Evolutionary conservation across 2,888 invertebrate species (phyloP).

Genomic region (Saturnia japonica): DNA sequence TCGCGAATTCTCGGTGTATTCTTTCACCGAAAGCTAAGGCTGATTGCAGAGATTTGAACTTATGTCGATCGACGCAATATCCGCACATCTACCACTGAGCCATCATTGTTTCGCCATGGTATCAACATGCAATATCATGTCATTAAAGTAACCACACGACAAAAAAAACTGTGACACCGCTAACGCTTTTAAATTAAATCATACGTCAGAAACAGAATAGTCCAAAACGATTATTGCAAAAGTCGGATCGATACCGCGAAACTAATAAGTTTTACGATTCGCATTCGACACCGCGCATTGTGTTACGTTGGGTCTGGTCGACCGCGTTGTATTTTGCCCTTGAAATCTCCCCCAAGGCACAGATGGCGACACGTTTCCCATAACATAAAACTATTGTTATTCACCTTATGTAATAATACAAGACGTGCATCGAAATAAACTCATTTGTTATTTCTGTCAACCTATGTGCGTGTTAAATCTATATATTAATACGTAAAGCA

Average conservation of each 20-base stretch:
- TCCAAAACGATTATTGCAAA: conserved; percentile 45
- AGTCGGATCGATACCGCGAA: conserved; percentile 60
- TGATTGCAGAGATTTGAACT: no score
- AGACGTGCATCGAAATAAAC: conserved; percentile 3
- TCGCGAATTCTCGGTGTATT: no score
- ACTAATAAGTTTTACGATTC: conserved; percentile 62
- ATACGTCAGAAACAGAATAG: conserved; percentile 17
- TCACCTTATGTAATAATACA: conserved; percentile 19
- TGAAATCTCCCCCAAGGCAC: conserved; percentile 17
- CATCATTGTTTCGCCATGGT: no score
- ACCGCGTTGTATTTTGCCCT: conserved; percentile 19
- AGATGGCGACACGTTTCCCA: conserved; percentile 18
- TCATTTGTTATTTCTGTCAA: background rate
- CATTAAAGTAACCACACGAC: no score
- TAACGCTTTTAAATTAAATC: conserved; percentile 27
- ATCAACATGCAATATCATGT: no score
- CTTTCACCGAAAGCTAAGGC: no score
- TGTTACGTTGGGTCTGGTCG: conserved; percentile 37
- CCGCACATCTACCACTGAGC: no score
- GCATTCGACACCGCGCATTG: conserved; percentile 27
- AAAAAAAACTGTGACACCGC: conserved; percentile 17
- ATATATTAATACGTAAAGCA: no score
- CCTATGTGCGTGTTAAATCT: background rate
- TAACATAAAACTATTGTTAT: conserved; percentile 14
- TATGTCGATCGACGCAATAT: no score